Evolutionary conservation across 2,888 invertebrate genomes (phyloP).

Genomic region (Lasioglossum zephyrum): DNA sequence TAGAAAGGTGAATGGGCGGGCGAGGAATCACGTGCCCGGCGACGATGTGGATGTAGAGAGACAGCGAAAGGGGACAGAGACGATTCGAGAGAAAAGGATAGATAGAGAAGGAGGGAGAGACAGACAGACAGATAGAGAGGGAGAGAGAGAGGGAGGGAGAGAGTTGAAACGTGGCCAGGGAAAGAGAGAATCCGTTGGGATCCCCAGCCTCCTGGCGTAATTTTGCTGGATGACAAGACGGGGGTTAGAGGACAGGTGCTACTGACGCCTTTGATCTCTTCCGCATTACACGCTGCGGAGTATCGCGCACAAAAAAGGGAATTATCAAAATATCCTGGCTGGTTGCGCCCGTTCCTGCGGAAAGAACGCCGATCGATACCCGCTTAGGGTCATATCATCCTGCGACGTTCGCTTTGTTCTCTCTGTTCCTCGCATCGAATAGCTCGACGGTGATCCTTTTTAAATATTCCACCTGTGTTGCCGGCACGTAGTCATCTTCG

Average conservation of each 20-base stretch:
- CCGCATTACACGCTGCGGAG: constrained; percentile 80
- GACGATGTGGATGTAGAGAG: constrained; percentile 27
- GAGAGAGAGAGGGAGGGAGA: constrained; percentile 20
- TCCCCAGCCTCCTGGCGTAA: constrained; percentile 79
- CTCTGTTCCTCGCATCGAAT: constrained; percentile 40
- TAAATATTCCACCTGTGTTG: constrained; percentile 40
- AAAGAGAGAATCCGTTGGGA: constrained; percentile 61
- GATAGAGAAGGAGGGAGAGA: constrained; percentile 18
- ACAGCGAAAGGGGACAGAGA: constrained; percentile 8
- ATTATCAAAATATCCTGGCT: constrained; percentile 80
- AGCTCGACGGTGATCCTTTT: constrained; percentile 40
- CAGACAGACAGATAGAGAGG: neutral
- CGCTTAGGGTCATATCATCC: constrained; percentile 59
- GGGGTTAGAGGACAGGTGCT: constrained; percentile 84
- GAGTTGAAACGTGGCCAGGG: constrained; percentile 15
- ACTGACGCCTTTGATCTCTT: constrained; percentile 85
- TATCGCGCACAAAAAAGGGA: constrained; percentile 79
- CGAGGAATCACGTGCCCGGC: neutral
- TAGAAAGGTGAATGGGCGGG: constrained; percentile 1
- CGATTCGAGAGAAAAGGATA: neutral
- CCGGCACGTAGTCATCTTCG: neutral
- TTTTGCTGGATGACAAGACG: constrained; percentile 82
- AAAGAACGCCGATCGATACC: constrained; percentile 61
- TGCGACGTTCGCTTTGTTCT: constrained; percentile 51
- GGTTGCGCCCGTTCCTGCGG: constrained; percentile 56